Percentiles rank a stretch among this genome's conserved stretches.
Conservation (phyloP, 2,888 invertebrate species). For the Pachliopta kotzebuea region DNA sequence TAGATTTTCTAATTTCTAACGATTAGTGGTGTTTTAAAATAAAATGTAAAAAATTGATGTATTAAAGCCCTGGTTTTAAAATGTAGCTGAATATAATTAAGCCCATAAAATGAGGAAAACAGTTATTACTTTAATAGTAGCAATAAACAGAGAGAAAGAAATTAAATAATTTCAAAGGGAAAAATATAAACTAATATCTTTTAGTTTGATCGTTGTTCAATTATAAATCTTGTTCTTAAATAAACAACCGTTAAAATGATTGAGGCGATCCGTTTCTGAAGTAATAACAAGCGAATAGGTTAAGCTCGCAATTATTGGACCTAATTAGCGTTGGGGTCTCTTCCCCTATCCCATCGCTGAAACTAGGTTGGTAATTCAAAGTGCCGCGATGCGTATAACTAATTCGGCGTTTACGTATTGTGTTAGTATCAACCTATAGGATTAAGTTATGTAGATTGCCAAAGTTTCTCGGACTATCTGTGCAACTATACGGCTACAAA, state of each 20-base stretch:
- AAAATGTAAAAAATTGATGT: too few relatives aligned
- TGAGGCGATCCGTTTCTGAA: constrained; percentile 53
- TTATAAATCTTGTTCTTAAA: constrained; percentile 46
- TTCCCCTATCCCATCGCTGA: constrained; percentile 35
- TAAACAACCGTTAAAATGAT: constrained; percentile 62
- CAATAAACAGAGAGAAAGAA: too few relatives aligned
- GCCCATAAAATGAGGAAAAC: too few relatives aligned
- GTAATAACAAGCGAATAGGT: constrained; percentile 56
- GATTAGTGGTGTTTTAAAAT: too few relatives aligned
- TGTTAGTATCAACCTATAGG: constrained; percentile 47
- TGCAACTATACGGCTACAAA: constrained; percentile 25
- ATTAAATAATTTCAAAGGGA: neutral
- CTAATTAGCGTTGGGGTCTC: constrained; percentile 52
- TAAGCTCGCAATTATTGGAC: constrained; percentile 63
- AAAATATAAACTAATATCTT: neutral
- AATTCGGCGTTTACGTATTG: constrained; percentile 48
- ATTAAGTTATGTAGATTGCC: constrained; percentile 48
- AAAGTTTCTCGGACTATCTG: constrained; percentile 34
- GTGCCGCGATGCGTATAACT: constrained; percentile 44
- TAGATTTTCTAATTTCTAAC: too few relatives aligned
- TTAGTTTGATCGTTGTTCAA: neutral
- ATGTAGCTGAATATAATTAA: too few relatives aligned
- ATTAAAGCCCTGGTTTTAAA: too few relatives aligned
- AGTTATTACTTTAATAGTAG: too few relatives aligned
- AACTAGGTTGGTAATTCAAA: constrained; percentile 44